Evolutionary conservation across 2,113 vertebrate genomes (phyloP).

Genomic region (Atlantisia rogersi): DNA sequence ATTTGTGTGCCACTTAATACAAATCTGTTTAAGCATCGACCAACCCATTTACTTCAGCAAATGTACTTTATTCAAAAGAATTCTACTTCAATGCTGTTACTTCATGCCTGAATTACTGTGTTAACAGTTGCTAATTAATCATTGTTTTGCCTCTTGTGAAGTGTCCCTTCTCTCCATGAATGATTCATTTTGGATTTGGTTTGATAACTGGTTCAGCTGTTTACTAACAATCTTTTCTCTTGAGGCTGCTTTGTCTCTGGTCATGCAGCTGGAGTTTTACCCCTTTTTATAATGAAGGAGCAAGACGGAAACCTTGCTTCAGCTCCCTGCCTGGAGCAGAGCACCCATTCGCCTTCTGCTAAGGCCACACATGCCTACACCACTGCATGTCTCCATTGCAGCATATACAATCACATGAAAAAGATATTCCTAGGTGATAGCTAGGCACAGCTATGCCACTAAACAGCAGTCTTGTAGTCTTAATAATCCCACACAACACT

Average conservation of each 20-base stretch:
- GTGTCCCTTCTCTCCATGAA: constrained; percentile 36
- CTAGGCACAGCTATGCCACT: neutral
- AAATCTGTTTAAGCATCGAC: constrained; percentile 19
- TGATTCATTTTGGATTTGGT: constrained; percentile 42
- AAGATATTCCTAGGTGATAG: neutral
- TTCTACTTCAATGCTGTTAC: constrained; percentile 34
- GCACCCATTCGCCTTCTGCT: neutral
- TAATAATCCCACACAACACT: neutral
- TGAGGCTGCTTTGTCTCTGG: constrained; percentile 29
- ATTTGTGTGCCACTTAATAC: constrained; percentile 4
- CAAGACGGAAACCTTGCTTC: neutral
- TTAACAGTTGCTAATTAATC: constrained; percentile 64
- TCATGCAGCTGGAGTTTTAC: constrained; percentile 20
- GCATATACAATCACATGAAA: neutral
- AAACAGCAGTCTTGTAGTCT: neutral
- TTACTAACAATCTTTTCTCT: constrained; percentile 52
- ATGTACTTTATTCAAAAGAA: constrained; percentile 15
- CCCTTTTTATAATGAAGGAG: neutral
- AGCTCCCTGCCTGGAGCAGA: neutral
- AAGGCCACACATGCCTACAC: neutral
- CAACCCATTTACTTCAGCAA: constrained; percentile 12
- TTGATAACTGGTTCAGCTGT: constrained; percentile 47
- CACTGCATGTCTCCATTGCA: neutral
- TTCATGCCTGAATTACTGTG: constrained; percentile 38
- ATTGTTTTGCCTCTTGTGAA: constrained; percentile 54